Evolutionary conservation across 2,797 vertebrate genomes (phyloP).

Genomic region (Hyperoplus lanceolatus): DNA sequence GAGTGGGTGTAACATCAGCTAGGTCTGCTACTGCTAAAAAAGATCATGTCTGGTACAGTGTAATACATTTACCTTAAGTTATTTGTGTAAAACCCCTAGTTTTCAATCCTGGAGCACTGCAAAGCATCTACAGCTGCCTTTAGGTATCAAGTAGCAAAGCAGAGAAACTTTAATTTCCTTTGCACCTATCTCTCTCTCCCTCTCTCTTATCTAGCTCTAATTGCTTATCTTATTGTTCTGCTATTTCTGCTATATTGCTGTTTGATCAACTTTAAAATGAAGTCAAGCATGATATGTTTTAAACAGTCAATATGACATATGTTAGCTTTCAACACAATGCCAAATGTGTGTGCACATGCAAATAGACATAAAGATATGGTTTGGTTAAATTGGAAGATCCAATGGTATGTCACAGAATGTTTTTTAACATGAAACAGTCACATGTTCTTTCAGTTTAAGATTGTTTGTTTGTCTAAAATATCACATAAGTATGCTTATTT

Average conservation of each 20-base stretch:
- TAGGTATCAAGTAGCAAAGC: slow-evolving; percentile 80
- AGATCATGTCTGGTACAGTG: slow-evolving; percentile 37
- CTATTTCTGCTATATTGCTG: neutral
- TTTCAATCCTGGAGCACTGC: slow-evolving; percentile 78
- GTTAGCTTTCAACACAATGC: neutral
- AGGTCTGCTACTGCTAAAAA: slow-evolving; percentile 35
- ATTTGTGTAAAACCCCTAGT: slow-evolving; percentile 70
- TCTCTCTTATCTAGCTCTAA: slow-evolving; percentile 7
- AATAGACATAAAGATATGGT: neutral
- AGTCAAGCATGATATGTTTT: neutral
- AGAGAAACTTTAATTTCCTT: slow-evolving; percentile 16
- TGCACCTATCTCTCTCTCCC: slow-evolving; percentile 1
- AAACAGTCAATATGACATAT: neutral
- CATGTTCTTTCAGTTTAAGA: neutral
- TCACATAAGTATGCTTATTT: neutral
- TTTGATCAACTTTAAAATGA: neutral
- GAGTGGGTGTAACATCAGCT: slow-evolving; percentile 6
- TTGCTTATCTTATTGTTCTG: slow-evolving; percentile 12
- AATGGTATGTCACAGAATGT: neutral
- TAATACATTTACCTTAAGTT: slow-evolving; percentile 75
- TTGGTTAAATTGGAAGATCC: neutral
- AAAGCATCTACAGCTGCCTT: slow-evolving; percentile 89
- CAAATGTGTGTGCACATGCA: neutral
- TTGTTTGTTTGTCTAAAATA: neutral
- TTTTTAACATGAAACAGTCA: neutral